These are phyloP conservation scores for Enteromius viviparus DNA, from an alignment of 2,797 vertebrate species.

Conservation along the genomic window DNA sequence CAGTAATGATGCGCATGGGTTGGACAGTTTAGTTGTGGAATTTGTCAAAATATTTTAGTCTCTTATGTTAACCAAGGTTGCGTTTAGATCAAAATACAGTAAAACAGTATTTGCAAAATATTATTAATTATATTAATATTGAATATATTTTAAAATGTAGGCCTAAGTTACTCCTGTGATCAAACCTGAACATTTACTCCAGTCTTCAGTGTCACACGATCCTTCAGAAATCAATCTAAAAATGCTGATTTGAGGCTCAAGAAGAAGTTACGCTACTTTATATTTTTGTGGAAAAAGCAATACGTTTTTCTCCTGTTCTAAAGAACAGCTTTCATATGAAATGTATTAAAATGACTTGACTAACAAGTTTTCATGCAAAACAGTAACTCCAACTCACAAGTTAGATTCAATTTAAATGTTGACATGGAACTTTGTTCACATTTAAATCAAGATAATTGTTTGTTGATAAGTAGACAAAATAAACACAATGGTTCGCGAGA, in stretches of 20 bases:
- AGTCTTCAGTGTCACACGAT: not conserved
- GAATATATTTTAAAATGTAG: not conserved
- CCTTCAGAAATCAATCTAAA: not conserved
- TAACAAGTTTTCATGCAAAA: not conserved
- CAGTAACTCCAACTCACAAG: not conserved
- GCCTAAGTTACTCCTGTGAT: not conserved
- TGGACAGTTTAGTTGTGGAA: not conserved
- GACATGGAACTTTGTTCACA: not conserved
- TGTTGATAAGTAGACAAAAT: not conserved
- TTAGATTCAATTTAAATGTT: not conserved
- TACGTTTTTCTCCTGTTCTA: not conserved
- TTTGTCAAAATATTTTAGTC: not conserved
- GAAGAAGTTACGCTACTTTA: not conserved
- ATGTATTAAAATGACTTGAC: not conserved
- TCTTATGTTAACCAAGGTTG: constrained; percentile 1
- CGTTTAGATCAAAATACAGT: not conserved
- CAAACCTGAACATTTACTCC: not conserved
- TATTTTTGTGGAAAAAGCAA: not conserved
- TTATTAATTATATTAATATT: not conserved
- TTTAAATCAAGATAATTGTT: not conserved
- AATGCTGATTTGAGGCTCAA: not conserved
- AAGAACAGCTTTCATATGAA: not conserved
- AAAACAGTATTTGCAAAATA: not conserved
- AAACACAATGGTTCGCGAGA: not conserved
- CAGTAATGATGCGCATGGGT: not conserved